Conservation (phyloP, 1,140 invertebrate genomes). For the Saccostrea echinata region DNA sequence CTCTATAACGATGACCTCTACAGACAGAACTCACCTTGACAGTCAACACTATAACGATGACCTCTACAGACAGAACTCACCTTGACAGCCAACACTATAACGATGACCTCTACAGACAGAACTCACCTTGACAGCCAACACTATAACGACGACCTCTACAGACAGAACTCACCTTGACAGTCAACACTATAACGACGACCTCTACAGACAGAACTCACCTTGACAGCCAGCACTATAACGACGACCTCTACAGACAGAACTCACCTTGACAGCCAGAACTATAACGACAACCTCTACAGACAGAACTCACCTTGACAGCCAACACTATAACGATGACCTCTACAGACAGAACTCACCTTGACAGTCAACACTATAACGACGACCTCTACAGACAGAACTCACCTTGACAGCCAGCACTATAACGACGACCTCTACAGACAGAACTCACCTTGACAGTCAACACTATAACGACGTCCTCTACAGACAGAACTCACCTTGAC, state of each 20-base stretch:
- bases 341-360: slow-evolving; percentile 64
- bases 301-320: slow-evolving; percentile 61
- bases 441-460: slow-evolving; percentile 59
- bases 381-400: slow-evolving; percentile 67
- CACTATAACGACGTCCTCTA: slow-evolving; percentile 63
- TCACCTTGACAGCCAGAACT: slow-evolving; percentile 46
- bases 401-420: slow-evolving; percentile 50
- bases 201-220: slow-evolving; percentile 65
- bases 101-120: slow-evolving; percentile 66
- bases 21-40: slow-evolving; percentile 63
- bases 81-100: slow-evolving; percentile 58
- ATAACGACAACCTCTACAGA: slow-evolving; percentile 64
- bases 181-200: slow-evolving; percentile 63
- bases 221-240: slow-evolving; percentile 57
- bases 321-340: slow-evolving; percentile 64
- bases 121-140: slow-evolving; percentile 54
- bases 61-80: slow-evolving; percentile 65
- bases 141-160: slow-evolving; percentile 65
- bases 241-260: slow-evolving; percentile 69
- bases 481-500: slow-evolving; percentile 63
- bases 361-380: slow-evolving; percentile 61
- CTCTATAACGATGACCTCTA: slow-evolving; percentile 63
- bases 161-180: slow-evolving; percentile 61
- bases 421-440: slow-evolving; percentile 66
- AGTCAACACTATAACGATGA: slow-evolving; percentile 63